Conservation (phyloP, 2,888 invertebrate genomes). For the Periphyllus acericola region DNA sequence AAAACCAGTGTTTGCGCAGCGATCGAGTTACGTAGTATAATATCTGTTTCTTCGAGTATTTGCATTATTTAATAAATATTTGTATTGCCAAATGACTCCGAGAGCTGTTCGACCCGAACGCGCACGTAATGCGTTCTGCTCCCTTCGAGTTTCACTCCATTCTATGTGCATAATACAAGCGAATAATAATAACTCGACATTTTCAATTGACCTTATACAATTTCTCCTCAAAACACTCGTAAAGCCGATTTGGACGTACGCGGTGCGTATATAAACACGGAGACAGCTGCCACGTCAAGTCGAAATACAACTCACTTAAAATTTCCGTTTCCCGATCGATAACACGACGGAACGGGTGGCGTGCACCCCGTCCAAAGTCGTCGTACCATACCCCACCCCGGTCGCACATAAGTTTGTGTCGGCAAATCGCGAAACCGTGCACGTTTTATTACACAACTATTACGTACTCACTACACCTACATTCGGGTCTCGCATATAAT, state of each 20-base stretch:
- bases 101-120: too few species aligned
- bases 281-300: not conserved
- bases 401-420: not conserved
- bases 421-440: not conserved
- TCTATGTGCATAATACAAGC: not conserved
- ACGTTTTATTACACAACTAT: not conserved
- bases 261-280: not conserved
- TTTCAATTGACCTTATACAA: not conserved
- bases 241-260: not conserved
- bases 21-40: too few species aligned
- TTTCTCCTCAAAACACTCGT: not conserved
- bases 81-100: too few species aligned
- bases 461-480: not conserved
- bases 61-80: too few species aligned
- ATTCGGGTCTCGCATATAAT: too few species aligned
- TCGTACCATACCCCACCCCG: too few species aligned
- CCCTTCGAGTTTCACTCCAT: too few species aligned
- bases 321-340: constrained; percentile 3
- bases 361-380: not conserved
- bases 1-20: too few species aligned
- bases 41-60: too few species aligned
- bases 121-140: too few species aligned
- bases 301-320: not conserved
- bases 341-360: not conserved
- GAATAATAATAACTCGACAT: not conserved